phyloP scores from a whole-genome alignment of 1,140 invertebrate species.

The Drosophila erecta region DNA sequence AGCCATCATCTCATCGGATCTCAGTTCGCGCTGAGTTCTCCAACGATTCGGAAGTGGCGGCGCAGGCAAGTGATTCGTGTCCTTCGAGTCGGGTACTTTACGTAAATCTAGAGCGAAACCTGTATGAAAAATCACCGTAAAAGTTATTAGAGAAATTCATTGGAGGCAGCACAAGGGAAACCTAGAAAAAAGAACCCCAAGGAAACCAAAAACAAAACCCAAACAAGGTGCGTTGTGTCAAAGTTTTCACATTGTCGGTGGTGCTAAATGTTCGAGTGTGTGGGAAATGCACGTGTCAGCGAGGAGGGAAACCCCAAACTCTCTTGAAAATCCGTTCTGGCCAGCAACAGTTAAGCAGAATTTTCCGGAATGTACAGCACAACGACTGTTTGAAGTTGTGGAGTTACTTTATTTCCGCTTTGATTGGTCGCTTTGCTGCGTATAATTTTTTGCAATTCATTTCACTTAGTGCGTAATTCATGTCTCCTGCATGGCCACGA shows the following conservation, averaged over 20 bases:
- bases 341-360: constrained; percentile 63
- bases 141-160: constrained; percentile 28
- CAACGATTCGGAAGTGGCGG: constrained; percentile 41
- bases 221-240: constrained; percentile 40
- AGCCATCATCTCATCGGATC: constrained; percentile 14
- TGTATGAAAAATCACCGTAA: constrained; percentile 16
- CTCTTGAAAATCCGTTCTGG: constrained; percentile 21
- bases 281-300: constrained; percentile 23
- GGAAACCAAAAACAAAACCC: constrained; percentile 17
- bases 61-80: constrained; percentile 12
- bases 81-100: constrained; percentile 37
- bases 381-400: constrained; percentile 12
- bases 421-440: constrained; percentile 10
- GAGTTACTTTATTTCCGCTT: constrained; percentile 22
- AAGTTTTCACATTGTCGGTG: constrained; percentile 11
- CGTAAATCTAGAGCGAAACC: constrained; percentile 32
- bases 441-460: constrained; percentile 69
- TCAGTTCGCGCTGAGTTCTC: constrained; percentile 66
- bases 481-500: constrained; percentile 29
- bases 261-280: neutral
- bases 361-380: constrained; percentile 36
- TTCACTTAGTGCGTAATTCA: constrained; percentile 76
- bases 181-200: neutral
- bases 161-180: constrained; percentile 3
- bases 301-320: neutral